These are phyloP conservation scores for Thumatha senex DNA, from an alignment of 2,888 invertebrate species.

Conservation along the genomic window DNA sequence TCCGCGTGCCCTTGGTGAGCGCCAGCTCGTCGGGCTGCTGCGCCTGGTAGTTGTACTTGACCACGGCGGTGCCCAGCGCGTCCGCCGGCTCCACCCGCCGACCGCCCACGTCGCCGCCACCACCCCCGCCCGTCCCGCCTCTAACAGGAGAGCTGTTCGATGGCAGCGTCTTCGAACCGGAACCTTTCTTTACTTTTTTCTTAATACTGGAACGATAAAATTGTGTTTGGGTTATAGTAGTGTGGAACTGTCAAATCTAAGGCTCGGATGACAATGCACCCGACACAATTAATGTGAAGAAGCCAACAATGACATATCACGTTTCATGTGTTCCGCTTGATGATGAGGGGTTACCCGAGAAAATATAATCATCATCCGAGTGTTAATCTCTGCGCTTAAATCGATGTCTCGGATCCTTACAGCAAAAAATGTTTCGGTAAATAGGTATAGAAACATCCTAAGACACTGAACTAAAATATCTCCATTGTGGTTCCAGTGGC, in stretches of 20 bases:
- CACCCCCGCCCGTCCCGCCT: conserved; percentile 60
- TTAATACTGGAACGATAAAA: conserved; percentile 85
- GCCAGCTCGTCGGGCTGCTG: conserved; percentile 98
- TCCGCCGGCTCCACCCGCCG: conserved; percentile 93
- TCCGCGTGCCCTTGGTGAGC: conserved; percentile 96
- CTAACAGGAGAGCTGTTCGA: conserved; percentile 93
- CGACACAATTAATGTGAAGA: too few relatives aligned
- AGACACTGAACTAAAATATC: too few relatives aligned
- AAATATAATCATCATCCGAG: neutral
- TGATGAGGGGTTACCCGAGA: neutral
- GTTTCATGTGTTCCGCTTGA: neutral
- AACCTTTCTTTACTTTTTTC: conserved; percentile 92
- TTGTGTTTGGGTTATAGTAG: neutral
- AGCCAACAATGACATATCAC: too few relatives aligned
- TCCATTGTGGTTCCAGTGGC: neutral
- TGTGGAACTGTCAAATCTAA: neutral
- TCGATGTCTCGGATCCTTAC: too few relatives aligned
- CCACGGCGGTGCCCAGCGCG: conserved; percentile 94
- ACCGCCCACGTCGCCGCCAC: conserved; percentile 89
- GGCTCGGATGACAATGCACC: too few relatives aligned
- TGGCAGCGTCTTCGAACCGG: conserved; percentile 93
- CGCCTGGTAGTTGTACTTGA: conserved; percentile 97
- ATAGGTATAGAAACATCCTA: too few relatives aligned
- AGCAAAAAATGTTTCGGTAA: too few relatives aligned
- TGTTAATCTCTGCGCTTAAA: too few relatives aligned